These are phyloP conservation scores for Xenops minutus DNA, from an alignment of 2,797 vertebrate species.

Conservation along the genomic window DNA sequence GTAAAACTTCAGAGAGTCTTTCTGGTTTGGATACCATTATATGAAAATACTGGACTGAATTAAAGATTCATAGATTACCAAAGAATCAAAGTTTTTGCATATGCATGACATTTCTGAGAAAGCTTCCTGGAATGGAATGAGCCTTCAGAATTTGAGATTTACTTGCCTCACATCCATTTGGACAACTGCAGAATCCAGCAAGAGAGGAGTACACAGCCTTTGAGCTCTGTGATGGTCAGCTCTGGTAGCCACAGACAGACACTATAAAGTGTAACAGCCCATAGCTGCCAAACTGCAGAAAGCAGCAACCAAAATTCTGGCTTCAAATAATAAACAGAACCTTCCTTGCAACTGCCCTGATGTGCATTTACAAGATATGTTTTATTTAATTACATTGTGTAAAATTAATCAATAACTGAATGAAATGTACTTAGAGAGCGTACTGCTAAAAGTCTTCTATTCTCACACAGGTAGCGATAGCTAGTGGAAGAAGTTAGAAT, in stretches of 20 bases:
- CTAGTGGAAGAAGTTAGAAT: not conserved
- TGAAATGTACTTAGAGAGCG: not conserved
- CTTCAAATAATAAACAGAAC: not conserved
- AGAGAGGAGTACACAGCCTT: not conserved
- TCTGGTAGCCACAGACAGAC: not conserved
- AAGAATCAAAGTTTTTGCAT: not conserved
- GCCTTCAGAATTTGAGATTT: not conserved
- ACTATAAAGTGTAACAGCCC: not conserved
- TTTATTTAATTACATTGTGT: not conserved
- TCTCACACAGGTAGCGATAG: not conserved
- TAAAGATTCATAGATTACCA: not conserved
- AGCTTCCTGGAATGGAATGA: not conserved
- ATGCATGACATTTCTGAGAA: not conserved
- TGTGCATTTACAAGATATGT: not conserved
- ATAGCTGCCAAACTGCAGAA: not conserved
- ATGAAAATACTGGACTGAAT: not conserved
- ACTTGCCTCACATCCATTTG: not conserved
- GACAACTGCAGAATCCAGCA: not conserved
- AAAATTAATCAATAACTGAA: not conserved
- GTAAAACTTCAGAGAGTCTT: not conserved
- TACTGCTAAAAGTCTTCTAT: not conserved
- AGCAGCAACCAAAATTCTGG: not conserved
- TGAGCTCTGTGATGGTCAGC: not conserved
- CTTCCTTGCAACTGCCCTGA: not conserved
- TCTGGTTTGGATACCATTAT: not conserved